A percentile compares a stretch with the other conserved stretches of the same genome.
Evolutionary conservation across 2,888 invertebrate genomes (phyloP).

Genomic region (Mythimna loreyi): DNA sequence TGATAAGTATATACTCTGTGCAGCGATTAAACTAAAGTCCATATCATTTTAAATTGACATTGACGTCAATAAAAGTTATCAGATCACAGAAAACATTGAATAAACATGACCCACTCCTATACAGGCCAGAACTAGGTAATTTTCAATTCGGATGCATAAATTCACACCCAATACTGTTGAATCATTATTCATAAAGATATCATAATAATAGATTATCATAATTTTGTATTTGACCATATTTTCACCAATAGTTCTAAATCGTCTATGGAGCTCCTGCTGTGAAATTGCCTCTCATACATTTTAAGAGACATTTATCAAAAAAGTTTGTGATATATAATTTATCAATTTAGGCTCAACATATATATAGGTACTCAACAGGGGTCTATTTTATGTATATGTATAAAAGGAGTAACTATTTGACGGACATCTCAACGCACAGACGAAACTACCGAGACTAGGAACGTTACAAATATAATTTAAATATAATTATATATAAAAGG

Average conservation of each 20-base stretch:
- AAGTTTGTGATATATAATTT: constrained; percentile 12
- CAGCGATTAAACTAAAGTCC: neutral
- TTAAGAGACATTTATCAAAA: constrained; percentile 39
- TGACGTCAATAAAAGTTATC: neutral
- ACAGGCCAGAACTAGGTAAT: constrained; percentile 9
- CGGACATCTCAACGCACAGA: no score
- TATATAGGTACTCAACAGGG: neutral
- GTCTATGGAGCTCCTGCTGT: constrained; percentile 49
- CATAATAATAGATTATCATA: constrained; percentile 52
- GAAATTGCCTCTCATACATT: constrained; percentile 49
- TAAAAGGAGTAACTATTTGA: no score
- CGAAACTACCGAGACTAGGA: no score
- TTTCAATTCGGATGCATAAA: constrained; percentile 39
- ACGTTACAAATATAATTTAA: no score
- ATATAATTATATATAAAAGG: no score
- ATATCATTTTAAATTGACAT: neutral
- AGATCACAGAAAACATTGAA: constrained; percentile 9
- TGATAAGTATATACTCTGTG: neutral
- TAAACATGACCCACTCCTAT: constrained; percentile 19
- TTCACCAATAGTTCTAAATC: constrained; percentile 41
- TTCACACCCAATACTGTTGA: constrained; percentile 55
- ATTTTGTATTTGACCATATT: constrained; percentile 44
- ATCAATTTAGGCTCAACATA: constrained; percentile 4
- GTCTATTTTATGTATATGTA: neutral
- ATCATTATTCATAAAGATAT: constrained; percentile 54